Evolutionary conservation across 2,888 invertebrate genomes (phyloP), one percentile per base, ranked within the genome.

Genomic region (Drosophila anceps): DNA sequence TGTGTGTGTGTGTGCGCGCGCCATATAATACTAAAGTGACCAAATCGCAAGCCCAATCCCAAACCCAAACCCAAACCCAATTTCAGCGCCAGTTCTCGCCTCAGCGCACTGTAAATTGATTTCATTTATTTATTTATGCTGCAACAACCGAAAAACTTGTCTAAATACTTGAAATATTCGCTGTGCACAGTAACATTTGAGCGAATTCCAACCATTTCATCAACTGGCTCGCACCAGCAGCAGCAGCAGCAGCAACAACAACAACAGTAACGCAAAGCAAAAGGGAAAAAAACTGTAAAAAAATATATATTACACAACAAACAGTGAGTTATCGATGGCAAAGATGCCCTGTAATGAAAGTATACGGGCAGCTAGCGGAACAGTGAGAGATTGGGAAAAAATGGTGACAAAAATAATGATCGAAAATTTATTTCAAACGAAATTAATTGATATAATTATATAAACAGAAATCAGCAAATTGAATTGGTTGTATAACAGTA

Each of bases 91-190:
- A 48, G 48, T 48, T 29, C 24, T 24, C 53, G 62, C 44, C 53
- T 29, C 46, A 73, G 66, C 46, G 46, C 46, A 20, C 63, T 54
- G 60, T 61, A 65, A 74, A 78, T 72, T 79, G 74, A 79, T 84
- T 84, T 75, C 70, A 57, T 67, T 80, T 84, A 81, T 84, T 81
- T 82, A 82, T 81, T 84, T 84, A 82, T 82, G 69, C 31, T 82
- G 79, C 85, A 79, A 73, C 81, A 69, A 67, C 39, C 69, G 66
- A 70, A 59, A 79, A 73, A 74, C 70, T 76, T 69, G 80, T 76
- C 72, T 69, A 74, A 83, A 86, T 72, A 78, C 70, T 81, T 74
- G 72, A 81, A 76, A 81, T 69, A 81, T 80, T 71, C 69, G 64
- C 46, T 72, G 64, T 69, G 66, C 69, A 55, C 61, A 57, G 67